Evolutionary conservation across 53 echinoderm and acorn worm species (phyloP).

Genomic region (Paracentrotus lividus): DNA sequence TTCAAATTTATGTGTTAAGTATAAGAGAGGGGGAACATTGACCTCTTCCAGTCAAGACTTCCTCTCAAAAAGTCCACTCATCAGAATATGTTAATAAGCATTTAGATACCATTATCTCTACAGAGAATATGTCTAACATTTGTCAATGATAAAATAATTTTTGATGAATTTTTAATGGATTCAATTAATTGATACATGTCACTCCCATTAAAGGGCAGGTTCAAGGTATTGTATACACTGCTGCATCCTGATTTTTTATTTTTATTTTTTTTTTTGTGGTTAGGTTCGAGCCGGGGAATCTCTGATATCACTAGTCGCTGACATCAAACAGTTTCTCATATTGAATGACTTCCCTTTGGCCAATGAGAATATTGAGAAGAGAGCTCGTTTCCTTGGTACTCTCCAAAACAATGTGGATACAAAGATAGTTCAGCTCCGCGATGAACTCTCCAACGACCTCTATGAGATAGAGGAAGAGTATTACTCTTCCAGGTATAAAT

Average conservation of each 20-base stretch:
- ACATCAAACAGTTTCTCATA: conserved; percentile 98
- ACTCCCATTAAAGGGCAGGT: no score
- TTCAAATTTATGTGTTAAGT: no score
- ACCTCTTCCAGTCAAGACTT: no score
- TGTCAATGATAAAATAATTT: no score
- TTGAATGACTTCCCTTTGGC: conserved; percentile 96
- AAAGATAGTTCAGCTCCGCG: conserved; percentile 86
- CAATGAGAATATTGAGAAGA: conserved; percentile 90
- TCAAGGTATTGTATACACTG: no score
- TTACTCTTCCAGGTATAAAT: conserved; percentile 94
- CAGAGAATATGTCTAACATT: no score
- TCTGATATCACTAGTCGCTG: conserved; percentile 91
- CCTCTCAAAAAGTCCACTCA: no score
- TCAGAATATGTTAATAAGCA: no score
- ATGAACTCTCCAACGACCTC: conserved; percentile 87
- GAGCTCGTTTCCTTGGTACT: conserved; percentile 82
- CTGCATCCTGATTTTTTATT: background rate
- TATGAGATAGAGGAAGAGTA: conserved; percentile 97
- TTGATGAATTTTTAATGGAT: no score
- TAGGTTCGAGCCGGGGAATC: conserved; percentile 99
- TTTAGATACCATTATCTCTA: no score
- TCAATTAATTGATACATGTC: no score
- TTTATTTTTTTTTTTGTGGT: background rate
- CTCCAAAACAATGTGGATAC: conserved; percentile 85
- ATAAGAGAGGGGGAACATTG: no score